phyloP scores from a whole-genome alignment of 2,113 vertebrate species.

The Tachysurus fulvidraco region DNA sequence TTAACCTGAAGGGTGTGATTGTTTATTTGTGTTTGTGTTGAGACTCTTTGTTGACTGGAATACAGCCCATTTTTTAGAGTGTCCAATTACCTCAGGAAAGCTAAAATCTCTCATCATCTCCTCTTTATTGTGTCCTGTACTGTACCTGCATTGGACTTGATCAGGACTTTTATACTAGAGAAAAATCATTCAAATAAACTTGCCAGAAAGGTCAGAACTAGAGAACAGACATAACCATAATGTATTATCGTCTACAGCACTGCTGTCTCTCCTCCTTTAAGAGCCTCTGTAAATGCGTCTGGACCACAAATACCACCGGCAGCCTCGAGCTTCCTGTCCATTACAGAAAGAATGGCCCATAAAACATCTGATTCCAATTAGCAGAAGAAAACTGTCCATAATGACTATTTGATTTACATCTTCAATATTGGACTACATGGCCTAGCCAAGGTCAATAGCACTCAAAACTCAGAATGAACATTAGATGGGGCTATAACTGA shows the following conservation, averaged over 20 bases:
- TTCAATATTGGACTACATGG: constrained; percentile 61
- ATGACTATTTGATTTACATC: constrained; percentile 67
- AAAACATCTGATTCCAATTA: constrained; percentile 73
- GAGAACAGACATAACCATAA: constrained; percentile 49
- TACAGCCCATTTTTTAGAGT: neutral
- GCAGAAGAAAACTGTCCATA: constrained; percentile 64
- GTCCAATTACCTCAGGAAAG: neutral
- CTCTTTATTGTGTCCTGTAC: neutral
- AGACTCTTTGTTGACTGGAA: neutral
- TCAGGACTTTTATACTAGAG: neutral
- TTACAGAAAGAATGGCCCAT: constrained; percentile 64
- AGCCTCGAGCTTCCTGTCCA: constrained; percentile 55
- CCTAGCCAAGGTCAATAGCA: constrained; percentile 70
- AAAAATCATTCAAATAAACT: constrained; percentile 16
- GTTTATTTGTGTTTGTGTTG: neutral
- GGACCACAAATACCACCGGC: constrained; percentile 48
- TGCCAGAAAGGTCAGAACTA: constrained; percentile 27
- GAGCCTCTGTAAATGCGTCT: constrained; percentile 23
- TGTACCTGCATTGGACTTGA: neutral
- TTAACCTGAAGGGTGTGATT: neutral
- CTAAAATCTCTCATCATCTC: neutral
- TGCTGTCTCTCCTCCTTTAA: constrained; percentile 20
- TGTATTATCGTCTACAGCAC: constrained; percentile 53
- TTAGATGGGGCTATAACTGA: constrained; percentile 61
- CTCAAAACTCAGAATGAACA: constrained; percentile 60